Evolutionary conservation across 2,113 vertebrate genomes (phyloP), one percentile per base, ranked within the genome.

Genomic region (Empidonax alnorum): DNA sequence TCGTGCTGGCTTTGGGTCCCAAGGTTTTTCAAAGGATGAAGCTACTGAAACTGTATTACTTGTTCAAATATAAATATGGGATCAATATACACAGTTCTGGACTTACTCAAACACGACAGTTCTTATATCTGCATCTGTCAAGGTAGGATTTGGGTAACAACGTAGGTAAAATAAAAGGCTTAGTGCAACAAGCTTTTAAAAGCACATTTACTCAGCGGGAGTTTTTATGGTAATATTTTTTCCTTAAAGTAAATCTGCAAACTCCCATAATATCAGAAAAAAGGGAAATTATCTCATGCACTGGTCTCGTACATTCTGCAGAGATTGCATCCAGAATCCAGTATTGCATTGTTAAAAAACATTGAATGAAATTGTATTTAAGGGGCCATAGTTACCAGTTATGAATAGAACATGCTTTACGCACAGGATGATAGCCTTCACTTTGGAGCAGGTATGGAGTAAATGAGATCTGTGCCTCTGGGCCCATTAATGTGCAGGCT

Each of bases 171-270:
- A 97, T 88, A 93, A 95, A 95, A 89, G 50, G 49, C 52, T 56
- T 96, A 86, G 90, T 95, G 92, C 93, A 96, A 84, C 94, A 94
- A 94, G 76, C 68, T 88, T 92, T 93, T 80, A 47, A 87, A 94
- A 93, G 37, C 62, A 46, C 66, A 7, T 81, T 92, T 95, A 84
- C 71, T 59, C 10, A 17, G 68, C 41, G 30, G 35, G 72, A 63
- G 44, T 12, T 46, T 80, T 96, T 50, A 10, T 74, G 61, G 35
- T 47, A 75, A 37, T 83, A 59, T 39, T 87, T 75, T 90, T 90
- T 85, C 55, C 47, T 65, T 71, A 37, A 91, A 91, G 65, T 55
- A 75, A 79, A 72, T 52, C 37, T 8, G 46, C 9, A 4, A n/a
- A 62, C 24, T 92, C 50, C 41, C 53, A 21, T 49, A 75, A 63